These are phyloP conservation scores for Petrocephalus zakoni DNA, from an alignment of 2,113 vertebrate genomes.

Conservation along the genomic window DNA sequence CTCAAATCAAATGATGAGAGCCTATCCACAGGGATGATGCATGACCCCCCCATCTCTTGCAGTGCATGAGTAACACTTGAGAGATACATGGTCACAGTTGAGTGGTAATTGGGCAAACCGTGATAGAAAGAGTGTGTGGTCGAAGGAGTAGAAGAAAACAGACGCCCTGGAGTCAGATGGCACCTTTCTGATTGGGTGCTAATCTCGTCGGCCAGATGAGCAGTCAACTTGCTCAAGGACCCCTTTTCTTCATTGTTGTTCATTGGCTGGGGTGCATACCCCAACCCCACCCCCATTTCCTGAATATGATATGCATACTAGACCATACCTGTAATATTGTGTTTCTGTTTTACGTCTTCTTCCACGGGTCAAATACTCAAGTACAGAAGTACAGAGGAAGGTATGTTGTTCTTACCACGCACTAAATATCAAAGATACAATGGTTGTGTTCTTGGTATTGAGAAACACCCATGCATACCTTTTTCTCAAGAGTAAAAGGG, in stretches of 20 bases:
- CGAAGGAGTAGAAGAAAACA: not conserved
- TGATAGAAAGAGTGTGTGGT: constrained; percentile 25
- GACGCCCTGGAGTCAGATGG: not conserved
- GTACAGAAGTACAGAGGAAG: not conserved
- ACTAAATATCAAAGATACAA: too few relatives aligned
- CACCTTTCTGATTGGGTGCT: not conserved
- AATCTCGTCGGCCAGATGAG: not conserved
- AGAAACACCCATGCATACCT: not conserved
- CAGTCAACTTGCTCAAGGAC: not conserved
- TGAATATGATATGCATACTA: not conserved
- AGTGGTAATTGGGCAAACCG: constrained; percentile 20
- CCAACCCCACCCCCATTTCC: not conserved
- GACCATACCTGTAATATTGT: not conserved
- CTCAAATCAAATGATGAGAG: constrained; percentile 41
- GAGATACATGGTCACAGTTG: constrained; percentile 30
- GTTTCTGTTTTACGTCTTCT: not conserved
- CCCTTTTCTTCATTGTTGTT: not conserved
- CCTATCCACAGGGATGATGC: constrained; percentile 40
- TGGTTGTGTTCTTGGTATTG: not conserved
- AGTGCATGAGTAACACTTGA: constrained; percentile 33
- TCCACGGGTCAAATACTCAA: not conserved
- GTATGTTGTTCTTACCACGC: not conserved
- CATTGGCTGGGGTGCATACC: not conserved
- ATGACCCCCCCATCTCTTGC: constrained; percentile 37
- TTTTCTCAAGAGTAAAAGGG: not conserved